Base-by-base conservation (phyloP, 2,888 invertebrate species). In the Melanophora roralis region DNA sequence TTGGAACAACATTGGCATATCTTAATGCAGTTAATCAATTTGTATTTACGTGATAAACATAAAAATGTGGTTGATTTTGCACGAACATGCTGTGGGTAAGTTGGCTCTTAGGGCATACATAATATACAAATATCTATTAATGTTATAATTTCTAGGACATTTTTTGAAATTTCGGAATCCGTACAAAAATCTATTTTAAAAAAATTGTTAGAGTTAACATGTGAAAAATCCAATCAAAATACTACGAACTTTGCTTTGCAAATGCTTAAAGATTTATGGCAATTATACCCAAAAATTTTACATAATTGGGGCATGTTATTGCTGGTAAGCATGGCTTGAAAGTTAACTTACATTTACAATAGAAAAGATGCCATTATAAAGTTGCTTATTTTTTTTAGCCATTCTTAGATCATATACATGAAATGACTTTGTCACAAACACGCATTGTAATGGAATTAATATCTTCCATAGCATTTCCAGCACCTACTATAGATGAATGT, bases 371-470 rank as follows among this genome's bases (percentile, higher is more conserved):
- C n/a, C n/a, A n/a, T n/a, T n/a, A n/a, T n/a, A n/a, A 16, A 16
- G 16, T 38, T 2, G 40, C 34, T 1, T 34, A 21, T 59, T 81
- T 27, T 27, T 27, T 3, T 27, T n/a, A 94, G 88, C 92, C 93
- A 47, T 88, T 96, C 38, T 89, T 97, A 14, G 96, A 97, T 86
- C 94, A 94, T 88, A 90, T 95, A 67, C 94, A 95, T 86, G 93
- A 93, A 74, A 92, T 96, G 89, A 91, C 93, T 23, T 89, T 96
- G 43, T 91, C 91, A 75, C 95, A 96, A 91, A 93, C 95, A 19
- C 93, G 94, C 65, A 92, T 93, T 60, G 92, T 96, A 11, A 95
- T 96, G 92, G 94, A 96, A 86, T 91, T 97, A 82, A 89, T 97
- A 3, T 95, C 96, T 86, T 92, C 92, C 16, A 91, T 96, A 47